Evolutionary conservation across 2,113 vertebrate genomes (phyloP).

Genomic region (Panthera tigris): DNA sequence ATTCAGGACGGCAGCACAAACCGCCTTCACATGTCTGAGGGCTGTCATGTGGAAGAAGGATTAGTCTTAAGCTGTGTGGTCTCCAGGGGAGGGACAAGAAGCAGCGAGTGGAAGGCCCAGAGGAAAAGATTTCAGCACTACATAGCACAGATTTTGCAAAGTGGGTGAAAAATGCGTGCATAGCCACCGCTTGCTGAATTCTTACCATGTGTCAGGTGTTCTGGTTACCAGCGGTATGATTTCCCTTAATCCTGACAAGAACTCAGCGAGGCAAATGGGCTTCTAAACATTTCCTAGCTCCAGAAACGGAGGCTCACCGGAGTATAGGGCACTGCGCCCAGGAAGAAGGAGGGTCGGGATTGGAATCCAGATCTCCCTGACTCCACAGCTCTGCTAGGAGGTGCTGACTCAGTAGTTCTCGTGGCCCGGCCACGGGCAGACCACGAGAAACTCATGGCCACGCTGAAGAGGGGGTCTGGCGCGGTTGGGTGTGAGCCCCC

Average conservation of each 20-base stretch:
- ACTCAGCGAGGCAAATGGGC: background rate
- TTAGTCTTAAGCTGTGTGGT: background rate
- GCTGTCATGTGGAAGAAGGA: background rate
- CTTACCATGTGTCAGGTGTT: background rate
- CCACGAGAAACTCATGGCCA: fast-evolving
- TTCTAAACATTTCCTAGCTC: background rate
- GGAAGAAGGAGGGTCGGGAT: background rate
- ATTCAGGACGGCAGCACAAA: too few species aligned
- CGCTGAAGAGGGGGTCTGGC: fast-evolving
- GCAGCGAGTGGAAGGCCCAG: background rate
- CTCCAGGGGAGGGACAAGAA: background rate
- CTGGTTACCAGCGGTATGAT: fast-evolving
- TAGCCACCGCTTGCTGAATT: background rate
- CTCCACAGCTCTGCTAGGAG: background rate
- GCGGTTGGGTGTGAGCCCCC: fast-evolving
- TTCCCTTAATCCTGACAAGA: background rate
- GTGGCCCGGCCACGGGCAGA: fast-evolving
- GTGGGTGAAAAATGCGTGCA: fast-evolving
- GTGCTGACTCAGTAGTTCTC: fast-evolving
- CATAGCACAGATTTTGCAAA: fast-evolving
- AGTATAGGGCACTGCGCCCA: fast-evolving
- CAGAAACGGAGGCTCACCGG: background rate
- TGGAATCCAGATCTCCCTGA: too few species aligned
- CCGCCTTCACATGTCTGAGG: background rate
- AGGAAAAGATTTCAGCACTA: background rate